Evolutionary conservation across 2,888 invertebrate genomes (phyloP), one percentile per base, ranked within the genome.

Genomic region (Trypoxylon attenuatum): DNA sequence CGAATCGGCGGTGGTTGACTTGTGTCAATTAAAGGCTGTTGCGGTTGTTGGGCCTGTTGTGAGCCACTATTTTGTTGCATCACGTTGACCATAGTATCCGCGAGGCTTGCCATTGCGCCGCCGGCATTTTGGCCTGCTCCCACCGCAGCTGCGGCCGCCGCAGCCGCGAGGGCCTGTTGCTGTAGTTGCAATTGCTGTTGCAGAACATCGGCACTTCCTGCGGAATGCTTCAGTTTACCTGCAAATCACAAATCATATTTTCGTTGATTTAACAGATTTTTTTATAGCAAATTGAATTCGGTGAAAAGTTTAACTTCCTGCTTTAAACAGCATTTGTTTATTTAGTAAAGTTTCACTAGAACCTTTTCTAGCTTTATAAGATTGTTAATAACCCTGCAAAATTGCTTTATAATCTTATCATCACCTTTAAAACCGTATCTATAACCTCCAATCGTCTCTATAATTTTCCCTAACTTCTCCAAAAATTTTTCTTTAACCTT

Each of bases 1-100:
- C 85, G 80, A 4, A 85, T 83, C 6, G 87, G 87, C 1, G 92
- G 92, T 5, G 92, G 92, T 82, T 92, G 92, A 73, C 91, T 91
- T 2, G 91, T 91, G 69, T 92, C 92, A n/a, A 90, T 87, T 22
- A 87, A 74, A 52, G 73, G 84, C 55, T 72, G 83, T 47, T 58
- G 80, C 55, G 69, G 65, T 27, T 66, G 68, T n/a, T 69, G 57
- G 58, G 64, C 65, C 65, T 71, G 64, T 53, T 70, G 79, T 21
- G 57, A 63, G 22, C 66, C 70, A 50, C 76, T 69, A 3, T 76
- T 69, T 3, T 78, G 54, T 61, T 78, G 80, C 78, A 84, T 81
- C 8, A 84, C 83, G 25, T 81, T 82, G 1, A 84, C 81, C 5
- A 85, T 76, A 15, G 79, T 77, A 39, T 86, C 86, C 0, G 82